phyloP scores from a whole-genome alignment of 53 echinoderm and acorn worm species.

The Stichopus horrens region DNA sequence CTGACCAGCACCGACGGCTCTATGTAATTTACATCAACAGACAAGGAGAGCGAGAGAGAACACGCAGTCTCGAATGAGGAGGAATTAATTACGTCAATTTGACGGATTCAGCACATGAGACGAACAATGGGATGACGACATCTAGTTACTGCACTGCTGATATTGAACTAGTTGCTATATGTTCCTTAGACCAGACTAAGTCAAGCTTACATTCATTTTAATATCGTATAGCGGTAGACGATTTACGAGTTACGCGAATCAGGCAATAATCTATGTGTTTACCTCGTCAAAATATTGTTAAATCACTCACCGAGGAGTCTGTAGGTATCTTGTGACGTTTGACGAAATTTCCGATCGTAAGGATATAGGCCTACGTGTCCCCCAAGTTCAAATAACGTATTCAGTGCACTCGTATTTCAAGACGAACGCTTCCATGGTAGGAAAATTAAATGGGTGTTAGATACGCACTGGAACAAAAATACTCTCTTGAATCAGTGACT shows the following conservation, averaged over 20 bases:
- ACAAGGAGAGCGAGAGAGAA: not conserved
- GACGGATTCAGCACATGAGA: not conserved
- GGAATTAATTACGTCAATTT: constrained; percentile 33
- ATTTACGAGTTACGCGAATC: constrained; percentile 7
- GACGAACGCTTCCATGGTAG: no score
- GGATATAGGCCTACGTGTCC: no score
- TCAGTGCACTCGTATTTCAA: no score
- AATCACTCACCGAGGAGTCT: not conserved
- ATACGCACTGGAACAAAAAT: no score
- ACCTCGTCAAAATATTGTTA: not conserved
- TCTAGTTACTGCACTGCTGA: not conserved
- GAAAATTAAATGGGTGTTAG: no score
- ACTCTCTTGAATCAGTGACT: no score
- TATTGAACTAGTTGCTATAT: not conserved
- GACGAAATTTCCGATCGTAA: no score
- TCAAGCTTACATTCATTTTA: constrained; percentile 2
- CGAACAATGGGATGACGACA: constrained; percentile 25
- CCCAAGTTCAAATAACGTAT: no score
- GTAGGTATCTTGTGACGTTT: no score
- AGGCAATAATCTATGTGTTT: not conserved
- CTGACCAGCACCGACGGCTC: no score
- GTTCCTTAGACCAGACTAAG: not conserved
- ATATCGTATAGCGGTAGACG: not conserved
- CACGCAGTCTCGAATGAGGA: not conserved
- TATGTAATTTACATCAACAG: no score